Conservation (phyloP, 1,140 invertebrate genomes). For the Medauroidea extradentata region DNA sequence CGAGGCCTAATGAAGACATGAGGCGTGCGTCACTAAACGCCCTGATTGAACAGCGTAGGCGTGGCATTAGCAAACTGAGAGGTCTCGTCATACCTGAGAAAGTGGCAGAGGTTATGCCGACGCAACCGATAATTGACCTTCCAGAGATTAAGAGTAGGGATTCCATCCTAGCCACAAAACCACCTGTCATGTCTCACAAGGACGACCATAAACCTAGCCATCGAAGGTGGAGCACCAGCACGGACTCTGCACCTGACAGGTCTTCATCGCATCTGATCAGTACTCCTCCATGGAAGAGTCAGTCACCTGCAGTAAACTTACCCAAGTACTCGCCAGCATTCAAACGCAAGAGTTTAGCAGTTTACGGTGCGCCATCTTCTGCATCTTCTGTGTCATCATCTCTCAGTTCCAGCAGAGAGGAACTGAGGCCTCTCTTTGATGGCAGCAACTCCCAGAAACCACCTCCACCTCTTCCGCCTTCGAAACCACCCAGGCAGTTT, state of each 20-base stretch:
- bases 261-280: conserved; percentile 30
- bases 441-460: conserved; percentile 35
- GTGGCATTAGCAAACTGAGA: conserved; percentile 75
- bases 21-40: conserved; percentile 56
- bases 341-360: conserved; percentile 67
- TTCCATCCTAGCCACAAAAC: conserved; percentile 33
- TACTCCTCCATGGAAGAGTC: conserved; percentile 49
- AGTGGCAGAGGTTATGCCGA: conserved; percentile 43
- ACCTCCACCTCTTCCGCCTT: conserved; percentile 31
- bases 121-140: conserved; percentile 56
- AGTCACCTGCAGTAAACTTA: conserved; percentile 48
- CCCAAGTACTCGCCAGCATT: conserved; percentile 82
- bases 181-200: neutral
- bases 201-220: too few relatives aligned
- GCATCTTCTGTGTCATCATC: conserved; percentile 29
- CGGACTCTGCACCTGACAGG: conserved; percentile 32
- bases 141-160: conserved; percentile 76
- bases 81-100: conserved; percentile 82
- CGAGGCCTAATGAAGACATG: conserved; percentile 39
- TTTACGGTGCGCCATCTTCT: conserved; percentile 50
- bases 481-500: conserved; percentile 42
- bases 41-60: conserved; percentile 71
- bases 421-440: conserved; percentile 22
- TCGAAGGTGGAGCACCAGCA: conserved; percentile 30
- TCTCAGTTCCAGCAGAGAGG: conserved; percentile 30